Base-by-base conservation (phyloP, 2,113 vertebrate species). In the Camelus dromedarius region DNA sequence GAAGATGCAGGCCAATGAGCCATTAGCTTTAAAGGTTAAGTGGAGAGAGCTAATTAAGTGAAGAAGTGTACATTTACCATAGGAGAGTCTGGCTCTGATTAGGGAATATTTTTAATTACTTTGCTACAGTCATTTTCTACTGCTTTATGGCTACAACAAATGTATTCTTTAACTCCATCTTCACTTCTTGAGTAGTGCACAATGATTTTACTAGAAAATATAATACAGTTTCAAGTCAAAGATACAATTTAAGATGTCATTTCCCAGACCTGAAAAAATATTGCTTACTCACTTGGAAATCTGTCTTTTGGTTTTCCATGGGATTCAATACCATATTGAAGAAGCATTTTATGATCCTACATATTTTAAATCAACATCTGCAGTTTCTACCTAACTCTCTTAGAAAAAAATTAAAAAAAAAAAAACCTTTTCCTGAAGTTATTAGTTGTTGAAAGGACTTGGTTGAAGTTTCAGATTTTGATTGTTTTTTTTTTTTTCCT, bases 401-500 rank as follows among this genome's bases (percentile, higher is more conserved):
- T 89, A n/a, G 66, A 91, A 82, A 42, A 91, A 32, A 80, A 52
- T 32, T 28, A 76, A 42, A 19, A 19, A 35, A 48, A 35, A 48
- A 56, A 42, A 58, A 19, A 8, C 0, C 28, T 70, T 89, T 77
- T 77, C 13, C 46, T 66, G 35, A 5, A 76, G 13, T 48, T 76
- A 28, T 22, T 38, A 80, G 60, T 14, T 48, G 18, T 91, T 70
- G 14, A 82, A 96, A 58, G 56, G 5, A 38, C 4, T 67, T 26
- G 15, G 24, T 75, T 56, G 30, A 95, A 48, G 62, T 86, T 87
- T 80, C 11, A 32, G 28, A 70, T 6, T 14, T 90, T 54, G 10
- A 62, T 95, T 35, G 35, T 35, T 35, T 35, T 92, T 95, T 87
- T 95, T 76, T 94, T 54, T 5, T 48, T 85, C n/a, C 6, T 77